Percentiles rank a stretch among this genome's conserved stretches.
These are phyloP conservation scores for Scotopteryx bipunctaria DNA, from an alignment of 2,888 invertebrate genomes.

Conservation along the genomic window DNA sequence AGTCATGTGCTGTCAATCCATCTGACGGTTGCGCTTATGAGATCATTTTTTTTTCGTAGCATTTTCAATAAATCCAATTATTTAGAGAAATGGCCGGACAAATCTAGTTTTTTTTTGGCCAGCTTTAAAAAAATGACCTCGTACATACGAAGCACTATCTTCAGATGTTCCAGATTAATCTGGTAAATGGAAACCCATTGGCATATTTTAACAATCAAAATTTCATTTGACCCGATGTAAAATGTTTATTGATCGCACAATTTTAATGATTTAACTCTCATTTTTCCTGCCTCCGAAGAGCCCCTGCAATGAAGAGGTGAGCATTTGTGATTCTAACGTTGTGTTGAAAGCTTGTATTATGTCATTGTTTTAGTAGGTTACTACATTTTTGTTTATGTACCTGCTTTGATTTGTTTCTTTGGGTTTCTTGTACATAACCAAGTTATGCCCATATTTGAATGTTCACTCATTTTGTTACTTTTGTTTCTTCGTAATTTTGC, in stretches of 20 bases:
- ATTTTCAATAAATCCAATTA: no score
- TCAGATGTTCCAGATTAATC: slow-evolving; percentile 46
- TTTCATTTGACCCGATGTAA: slow-evolving; percentile 30
- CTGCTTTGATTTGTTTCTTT: slow-evolving; percentile 2
- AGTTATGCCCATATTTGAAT: background rate
- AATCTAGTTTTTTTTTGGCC: background rate
- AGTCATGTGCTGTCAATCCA: slow-evolving; percentile 66
- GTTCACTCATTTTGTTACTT: background rate
- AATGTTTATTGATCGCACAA: slow-evolving; percentile 66
- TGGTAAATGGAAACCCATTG: slow-evolving; percentile 44
- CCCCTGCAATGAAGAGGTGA: slow-evolving; percentile 59
- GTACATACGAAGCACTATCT: slow-evolving; percentile 48
- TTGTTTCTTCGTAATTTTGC: background rate
- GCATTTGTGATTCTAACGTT: slow-evolving; percentile 36
- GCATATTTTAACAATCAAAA: slow-evolving; percentile 50
- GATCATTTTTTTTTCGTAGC: slow-evolving; percentile 55
- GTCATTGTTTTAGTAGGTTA: slow-evolving; percentile 10
- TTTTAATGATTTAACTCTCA: slow-evolving; percentile 54
- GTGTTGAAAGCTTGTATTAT: slow-evolving; percentile 24
- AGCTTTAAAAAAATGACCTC: slow-evolving; percentile 47
- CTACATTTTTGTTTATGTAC: slow-evolving; percentile 2
- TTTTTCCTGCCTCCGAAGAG: slow-evolving; percentile 68
- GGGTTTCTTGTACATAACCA: background rate
- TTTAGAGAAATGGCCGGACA: no score
- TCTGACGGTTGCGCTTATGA: slow-evolving; percentile 55